These are phyloP conservation scores for Sebastiscus albofasciatus DNA, from an alignment of 2,797 vertebrate species.

Conservation along the genomic window DNA sequence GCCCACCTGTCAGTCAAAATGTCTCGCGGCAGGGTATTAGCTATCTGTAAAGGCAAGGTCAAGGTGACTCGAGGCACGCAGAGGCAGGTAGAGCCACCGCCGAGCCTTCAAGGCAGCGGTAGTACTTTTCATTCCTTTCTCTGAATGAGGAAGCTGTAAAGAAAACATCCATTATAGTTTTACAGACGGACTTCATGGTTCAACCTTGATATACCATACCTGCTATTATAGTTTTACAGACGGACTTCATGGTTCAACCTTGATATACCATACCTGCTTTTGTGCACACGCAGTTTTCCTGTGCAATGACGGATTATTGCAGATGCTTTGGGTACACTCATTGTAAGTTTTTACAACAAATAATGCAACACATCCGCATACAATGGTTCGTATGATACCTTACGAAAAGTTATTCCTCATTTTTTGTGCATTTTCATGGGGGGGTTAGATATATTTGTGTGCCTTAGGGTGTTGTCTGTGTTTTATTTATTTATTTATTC, in stretches of 20 bases:
- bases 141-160: constrained; percentile 1
- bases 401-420: too few species aligned
- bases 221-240: neutral
- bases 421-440: too few species aligned
- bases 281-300: neutral
- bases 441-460: too few species aligned
- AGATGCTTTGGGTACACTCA: neutral
- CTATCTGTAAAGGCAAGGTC: constrained; percentile 70
- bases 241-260: neutral
- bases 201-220: neutral
- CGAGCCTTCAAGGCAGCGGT: constrained; percentile 19
- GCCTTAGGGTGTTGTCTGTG: too few species aligned
- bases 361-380: neutral
- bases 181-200: neutral
- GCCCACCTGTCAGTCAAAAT: constrained; percentile 65
- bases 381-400: too few species aligned
- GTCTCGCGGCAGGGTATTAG: constrained; percentile 54
- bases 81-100: constrained; percentile 41
- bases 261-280: neutral
- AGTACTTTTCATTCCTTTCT: neutral
- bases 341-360: neutral
- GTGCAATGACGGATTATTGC: neutral
- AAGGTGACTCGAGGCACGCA: constrained; percentile 50
- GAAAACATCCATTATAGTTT: neutral
- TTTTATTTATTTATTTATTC: too few species aligned